These are phyloP conservation scores for Artemia sinica DNA, from an alignment of 2,888 invertebrate species.

Conservation along the genomic window DNA sequence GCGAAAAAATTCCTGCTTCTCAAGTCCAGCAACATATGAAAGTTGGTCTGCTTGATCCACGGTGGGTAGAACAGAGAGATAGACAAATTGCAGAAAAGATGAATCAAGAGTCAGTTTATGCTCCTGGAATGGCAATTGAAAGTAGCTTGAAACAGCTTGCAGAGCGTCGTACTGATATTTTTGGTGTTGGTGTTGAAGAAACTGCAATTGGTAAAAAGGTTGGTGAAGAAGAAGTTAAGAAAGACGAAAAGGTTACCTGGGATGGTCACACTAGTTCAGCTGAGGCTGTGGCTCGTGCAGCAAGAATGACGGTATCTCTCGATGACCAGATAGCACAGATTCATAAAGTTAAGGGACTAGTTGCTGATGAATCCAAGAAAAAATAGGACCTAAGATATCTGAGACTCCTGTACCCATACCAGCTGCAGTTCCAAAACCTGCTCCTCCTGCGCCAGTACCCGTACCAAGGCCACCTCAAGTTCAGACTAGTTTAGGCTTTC, in stretches of 20 bases:
- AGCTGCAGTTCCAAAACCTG: constrained; percentile 30
- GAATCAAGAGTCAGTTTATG: constrained; percentile 70
- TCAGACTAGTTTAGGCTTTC: constrained; percentile 34
- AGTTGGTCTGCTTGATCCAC: constrained; percentile 83
- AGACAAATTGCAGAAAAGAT: constrained; percentile 80
- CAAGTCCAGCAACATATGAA: constrained; percentile 97
- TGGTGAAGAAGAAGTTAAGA: constrained; percentile 53
- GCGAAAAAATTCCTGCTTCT: constrained; percentile 87
- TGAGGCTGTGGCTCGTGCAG: constrained; percentile 83
- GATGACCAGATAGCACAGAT: constrained; percentile 96
- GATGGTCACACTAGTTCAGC: constrained; percentile 95
- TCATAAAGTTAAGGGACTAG: constrained; percentile 80
- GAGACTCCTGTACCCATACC: constrained; percentile 32
- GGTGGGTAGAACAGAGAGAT: constrained; percentile 94
- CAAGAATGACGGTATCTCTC: constrained; percentile 80
- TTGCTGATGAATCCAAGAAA: constrained; percentile 89
- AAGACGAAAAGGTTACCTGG: constrained; percentile 80
- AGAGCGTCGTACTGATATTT: constrained; percentile 97
- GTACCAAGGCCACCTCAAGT: constrained; percentile 29
- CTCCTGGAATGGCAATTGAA: constrained; percentile 72
- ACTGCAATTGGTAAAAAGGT: constrained; percentile 98
- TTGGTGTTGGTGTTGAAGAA: constrained; percentile 96
- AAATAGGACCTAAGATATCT: constrained; percentile 72
- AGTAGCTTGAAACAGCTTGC: constrained; percentile 86
- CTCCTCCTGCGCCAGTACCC: constrained; percentile 31